phyloP scores from a whole-genome alignment of 2,113 vertebrate genomes.

The Lipotes vexillifer region DNA sequence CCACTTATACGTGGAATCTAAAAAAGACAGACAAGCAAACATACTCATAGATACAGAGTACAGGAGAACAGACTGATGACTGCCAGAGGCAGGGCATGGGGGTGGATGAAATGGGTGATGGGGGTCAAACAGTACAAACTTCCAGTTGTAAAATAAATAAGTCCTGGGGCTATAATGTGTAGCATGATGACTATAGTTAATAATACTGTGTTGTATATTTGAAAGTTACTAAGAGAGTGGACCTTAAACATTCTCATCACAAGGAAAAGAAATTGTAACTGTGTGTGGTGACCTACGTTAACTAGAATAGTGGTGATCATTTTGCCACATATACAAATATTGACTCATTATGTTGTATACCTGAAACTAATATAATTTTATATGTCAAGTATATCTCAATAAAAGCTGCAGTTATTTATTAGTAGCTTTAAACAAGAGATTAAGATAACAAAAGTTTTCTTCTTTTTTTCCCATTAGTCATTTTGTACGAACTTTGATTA shows the following conservation, averaged over 20 bases:
- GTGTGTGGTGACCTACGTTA: background rate
- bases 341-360: background rate
- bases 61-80: background rate
- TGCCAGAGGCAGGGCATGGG: background rate
- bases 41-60: background rate
- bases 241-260: background rate
- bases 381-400: background rate
- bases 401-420: background rate
- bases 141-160: background rate
- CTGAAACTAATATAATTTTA: background rate
- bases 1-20: background rate
- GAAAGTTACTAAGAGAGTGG: background rate
- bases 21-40: background rate
- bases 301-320: background rate
- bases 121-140: background rate
- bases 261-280: background rate
- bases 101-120: background rate
- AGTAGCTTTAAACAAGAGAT: background rate
- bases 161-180: background rate
- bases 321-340: background rate
- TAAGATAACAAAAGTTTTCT: background rate
- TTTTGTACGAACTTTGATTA: conserved; percentile 58
- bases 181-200: background rate
- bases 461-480: conserved; percentile 70
- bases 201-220: background rate